Evolutionary conservation across 2,113 vertebrate genomes (phyloP).

Genomic region (Castor canadensis): DNA sequence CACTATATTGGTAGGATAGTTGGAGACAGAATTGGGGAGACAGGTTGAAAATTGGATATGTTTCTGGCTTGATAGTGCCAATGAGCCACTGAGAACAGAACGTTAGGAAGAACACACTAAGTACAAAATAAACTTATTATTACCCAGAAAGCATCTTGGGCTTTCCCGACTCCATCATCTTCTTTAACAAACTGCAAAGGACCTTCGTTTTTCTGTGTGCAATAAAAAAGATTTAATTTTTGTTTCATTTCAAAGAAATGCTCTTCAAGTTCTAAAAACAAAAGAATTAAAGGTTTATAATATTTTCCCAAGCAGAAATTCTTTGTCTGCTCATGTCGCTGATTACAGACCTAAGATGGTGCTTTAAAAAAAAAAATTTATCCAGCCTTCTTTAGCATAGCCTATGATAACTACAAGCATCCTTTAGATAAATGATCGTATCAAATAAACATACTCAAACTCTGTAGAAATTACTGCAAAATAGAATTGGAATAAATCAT

Average conservation of each 20-base stretch:
- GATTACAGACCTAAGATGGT: not conserved
- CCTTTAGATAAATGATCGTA: not conserved
- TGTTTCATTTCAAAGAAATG: not conserved
- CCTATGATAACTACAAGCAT: not conserved
- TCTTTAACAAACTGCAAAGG: not conserved
- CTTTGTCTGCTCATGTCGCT: not conserved
- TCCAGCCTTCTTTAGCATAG: not conserved
- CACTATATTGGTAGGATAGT: not conserved
- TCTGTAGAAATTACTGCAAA: not conserved
- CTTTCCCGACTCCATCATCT: not conserved
- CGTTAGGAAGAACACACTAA: not conserved
- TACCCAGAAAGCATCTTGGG: slow-evolving; percentile 61
- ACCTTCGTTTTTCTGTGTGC: slow-evolving; percentile 24
- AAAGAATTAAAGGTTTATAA: not conserved
- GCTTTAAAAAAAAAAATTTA: not conserved
- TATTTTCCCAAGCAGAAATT: not conserved
- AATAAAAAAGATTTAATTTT: not conserved
- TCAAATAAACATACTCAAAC: not conserved
- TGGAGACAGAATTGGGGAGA: not conserved
- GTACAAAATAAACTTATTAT: not conserved
- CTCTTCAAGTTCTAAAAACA: slow-evolving; percentile 36
- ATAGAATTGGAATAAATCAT: not conserved
- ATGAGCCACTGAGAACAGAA: not conserved
- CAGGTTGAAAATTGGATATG: not conserved
- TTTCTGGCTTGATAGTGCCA: accelerated